Evolutionary conservation across 35 echinoderm and acorn worm genomes (phyloP).

Genomic region (Patiria miniata): DNA sequence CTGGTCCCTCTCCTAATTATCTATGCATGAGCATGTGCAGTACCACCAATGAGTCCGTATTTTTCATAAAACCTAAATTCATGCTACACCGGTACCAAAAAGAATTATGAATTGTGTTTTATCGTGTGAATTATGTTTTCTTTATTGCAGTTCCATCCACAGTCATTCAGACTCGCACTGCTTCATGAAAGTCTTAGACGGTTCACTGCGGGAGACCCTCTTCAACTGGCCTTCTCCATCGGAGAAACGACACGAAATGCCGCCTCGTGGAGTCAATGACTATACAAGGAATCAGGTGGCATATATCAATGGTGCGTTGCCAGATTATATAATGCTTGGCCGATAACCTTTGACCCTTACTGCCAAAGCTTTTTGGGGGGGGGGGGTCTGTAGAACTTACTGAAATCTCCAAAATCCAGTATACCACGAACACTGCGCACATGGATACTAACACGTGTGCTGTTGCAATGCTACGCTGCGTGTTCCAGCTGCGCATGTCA

Average conservation of each 20-base stretch:
- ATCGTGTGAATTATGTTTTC: not conserved
- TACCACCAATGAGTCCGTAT: too few relatives aligned
- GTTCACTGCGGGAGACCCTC: constrained; percentile 66
- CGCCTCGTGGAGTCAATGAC: constrained; percentile 30
- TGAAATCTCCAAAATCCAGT: not conserved
- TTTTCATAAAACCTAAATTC: too few relatives aligned
- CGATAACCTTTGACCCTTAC: too few relatives aligned
- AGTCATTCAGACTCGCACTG: constrained; percentile 97
- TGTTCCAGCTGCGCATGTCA: too few relatives aligned
- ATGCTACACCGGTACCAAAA: not conserved
- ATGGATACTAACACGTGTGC: too few relatives aligned
- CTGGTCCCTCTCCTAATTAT: too few relatives aligned
- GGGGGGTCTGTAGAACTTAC: not conserved
- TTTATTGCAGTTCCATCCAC: constrained; percentile 76
- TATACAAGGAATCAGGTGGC: constrained; percentile 82
- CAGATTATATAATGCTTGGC: too few relatives aligned
- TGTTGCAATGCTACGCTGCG: too few relatives aligned
- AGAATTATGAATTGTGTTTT: not conserved
- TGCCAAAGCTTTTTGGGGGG: not conserved
- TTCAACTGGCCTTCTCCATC: constrained; percentile 77
- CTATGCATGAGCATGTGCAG: too few relatives aligned
- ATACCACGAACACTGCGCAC: too few relatives aligned
- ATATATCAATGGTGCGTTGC: constrained; percentile 91
- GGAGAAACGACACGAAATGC: constrained; percentile 65
- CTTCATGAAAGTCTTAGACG: constrained; percentile 97